A percentile compares a stretch with the other conserved stretches of the same genome.
Evolutionary conservation across 2,797 vertebrate genomes (phyloP).

Genomic region (Todus mexicanus): DNA sequence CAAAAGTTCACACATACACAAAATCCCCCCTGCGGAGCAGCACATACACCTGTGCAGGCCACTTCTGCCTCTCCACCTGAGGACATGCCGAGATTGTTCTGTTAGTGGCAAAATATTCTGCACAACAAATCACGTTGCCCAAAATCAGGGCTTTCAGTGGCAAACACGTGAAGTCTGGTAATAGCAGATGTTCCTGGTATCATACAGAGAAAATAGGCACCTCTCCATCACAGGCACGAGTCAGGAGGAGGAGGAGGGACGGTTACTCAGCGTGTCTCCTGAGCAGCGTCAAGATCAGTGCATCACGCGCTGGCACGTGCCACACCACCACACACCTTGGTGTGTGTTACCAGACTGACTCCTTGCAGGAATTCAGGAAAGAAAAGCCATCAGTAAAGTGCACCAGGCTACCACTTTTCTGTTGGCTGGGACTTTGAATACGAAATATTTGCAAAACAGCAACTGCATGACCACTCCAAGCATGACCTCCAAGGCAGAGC

Average conservation of each 20-base stretch:
- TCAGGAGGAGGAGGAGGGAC: fast-evolving
- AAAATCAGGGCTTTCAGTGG: neutral
- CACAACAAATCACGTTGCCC: fast-evolving
- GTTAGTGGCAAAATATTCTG: neutral
- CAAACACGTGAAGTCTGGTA: neutral
- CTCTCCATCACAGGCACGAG: fast-evolving
- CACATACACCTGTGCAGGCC: fast-evolving
- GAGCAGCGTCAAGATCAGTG: neutral
- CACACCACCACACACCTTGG: fast-evolving
- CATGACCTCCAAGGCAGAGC: neutral
- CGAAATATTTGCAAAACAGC: neutral
- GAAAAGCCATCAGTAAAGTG: neutral
- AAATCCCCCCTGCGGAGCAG: fast-evolving
- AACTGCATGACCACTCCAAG: fast-evolving
- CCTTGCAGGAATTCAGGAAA: neutral
- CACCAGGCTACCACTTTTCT: neutral
- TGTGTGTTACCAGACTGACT: neutral
- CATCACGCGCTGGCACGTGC: fast-evolving
- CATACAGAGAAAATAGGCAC: neutral
- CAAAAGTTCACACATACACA: neutral
- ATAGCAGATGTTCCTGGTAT: neutral
- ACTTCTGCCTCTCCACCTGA: neutral
- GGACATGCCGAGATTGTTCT: neutral
- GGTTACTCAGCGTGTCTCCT: fast-evolving
- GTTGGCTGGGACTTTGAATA: neutral